These are phyloP conservation scores for Natator depressus DNA, from an alignment of 2,113 vertebrate genomes.

Conservation along the genomic window DNA sequence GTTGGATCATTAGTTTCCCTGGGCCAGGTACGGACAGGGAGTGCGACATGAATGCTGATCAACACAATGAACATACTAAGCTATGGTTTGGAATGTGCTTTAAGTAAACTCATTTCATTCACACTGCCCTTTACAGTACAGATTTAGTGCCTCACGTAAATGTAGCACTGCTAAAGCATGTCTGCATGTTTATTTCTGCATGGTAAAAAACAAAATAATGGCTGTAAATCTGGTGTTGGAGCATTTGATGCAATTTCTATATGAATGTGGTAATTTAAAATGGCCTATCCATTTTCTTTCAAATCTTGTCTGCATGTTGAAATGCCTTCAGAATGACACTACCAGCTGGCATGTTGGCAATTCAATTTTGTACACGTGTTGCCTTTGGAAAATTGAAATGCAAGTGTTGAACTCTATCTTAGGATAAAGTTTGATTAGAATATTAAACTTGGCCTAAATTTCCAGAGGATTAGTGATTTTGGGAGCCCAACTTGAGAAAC, in stretches of 20 bases:
- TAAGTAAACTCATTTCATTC: not conserved
- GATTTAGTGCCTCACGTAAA: not conserved
- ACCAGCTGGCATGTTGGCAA: not conserved
- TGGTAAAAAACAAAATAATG: not conserved
- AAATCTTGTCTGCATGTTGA: not conserved
- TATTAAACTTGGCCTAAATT: not conserved
- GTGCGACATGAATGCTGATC: too few species aligned
- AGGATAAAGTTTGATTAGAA: not conserved
- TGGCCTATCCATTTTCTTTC: not conserved
- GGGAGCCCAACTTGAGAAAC: fast-evolving
- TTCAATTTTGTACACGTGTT: not conserved
- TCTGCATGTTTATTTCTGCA: not conserved
- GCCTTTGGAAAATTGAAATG: not conserved
- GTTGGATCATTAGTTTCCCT: too few species aligned
- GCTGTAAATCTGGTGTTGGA: not conserved
- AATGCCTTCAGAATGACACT: not conserved
- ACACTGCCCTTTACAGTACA: not conserved
- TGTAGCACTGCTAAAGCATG: not conserved
- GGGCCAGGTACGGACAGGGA: too few species aligned
- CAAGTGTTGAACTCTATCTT: not conserved
- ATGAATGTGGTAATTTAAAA: not conserved
- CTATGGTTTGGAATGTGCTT: not conserved
- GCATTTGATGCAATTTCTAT: not conserved
- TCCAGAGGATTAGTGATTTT: not conserved
- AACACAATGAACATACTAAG: not conserved